phyloP scores from a whole-genome alignment of 2,113 vertebrate species.

The Melozone crissalis region DNA sequence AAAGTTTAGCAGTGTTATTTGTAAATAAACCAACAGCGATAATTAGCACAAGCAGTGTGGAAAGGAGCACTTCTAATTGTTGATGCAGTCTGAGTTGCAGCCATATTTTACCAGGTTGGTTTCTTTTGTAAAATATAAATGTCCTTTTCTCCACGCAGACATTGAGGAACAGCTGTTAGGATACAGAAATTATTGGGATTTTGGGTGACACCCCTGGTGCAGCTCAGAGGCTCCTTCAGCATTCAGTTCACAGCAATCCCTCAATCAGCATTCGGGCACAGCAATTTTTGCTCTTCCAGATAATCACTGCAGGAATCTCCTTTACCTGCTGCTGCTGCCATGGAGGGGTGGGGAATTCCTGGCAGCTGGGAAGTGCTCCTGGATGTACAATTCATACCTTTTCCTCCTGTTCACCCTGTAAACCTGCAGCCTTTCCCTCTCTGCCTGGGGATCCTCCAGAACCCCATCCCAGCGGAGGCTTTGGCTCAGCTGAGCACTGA shows the following conservation, averaged over 20 bases:
- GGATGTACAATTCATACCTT: slow-evolving; percentile 74
- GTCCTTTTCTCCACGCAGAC: neutral
- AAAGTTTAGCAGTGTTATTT: neutral
- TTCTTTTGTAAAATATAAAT: neutral
- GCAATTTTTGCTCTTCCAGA: neutral
- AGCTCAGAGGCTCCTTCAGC: neutral
- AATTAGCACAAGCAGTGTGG: accelerated
- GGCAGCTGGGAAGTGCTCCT: slow-evolving; percentile 34
- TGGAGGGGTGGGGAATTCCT: neutral
- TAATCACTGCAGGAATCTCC: neutral
- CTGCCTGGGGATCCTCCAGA: slow-evolving; percentile 80
- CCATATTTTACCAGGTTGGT: neutral
- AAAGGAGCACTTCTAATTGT: neutral
- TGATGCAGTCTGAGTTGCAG: neutral
- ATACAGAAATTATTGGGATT: neutral
- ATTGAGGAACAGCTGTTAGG: neutral
- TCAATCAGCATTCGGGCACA: neutral
- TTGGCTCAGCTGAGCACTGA: slow-evolving; percentile 50
- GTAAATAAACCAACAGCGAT: neutral
- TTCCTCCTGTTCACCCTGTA: slow-evolving; percentile 82
- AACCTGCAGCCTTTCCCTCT: slow-evolving; percentile 78
- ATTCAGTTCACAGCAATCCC: neutral
- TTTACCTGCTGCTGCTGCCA: accelerated
- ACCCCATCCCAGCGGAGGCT: slow-evolving; percentile 86
- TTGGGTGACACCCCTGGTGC: neutral